These are phyloP conservation scores for Brachystomella parvula DNA, from an alignment of 1,140 invertebrate species.

Conservation along the genomic window DNA sequence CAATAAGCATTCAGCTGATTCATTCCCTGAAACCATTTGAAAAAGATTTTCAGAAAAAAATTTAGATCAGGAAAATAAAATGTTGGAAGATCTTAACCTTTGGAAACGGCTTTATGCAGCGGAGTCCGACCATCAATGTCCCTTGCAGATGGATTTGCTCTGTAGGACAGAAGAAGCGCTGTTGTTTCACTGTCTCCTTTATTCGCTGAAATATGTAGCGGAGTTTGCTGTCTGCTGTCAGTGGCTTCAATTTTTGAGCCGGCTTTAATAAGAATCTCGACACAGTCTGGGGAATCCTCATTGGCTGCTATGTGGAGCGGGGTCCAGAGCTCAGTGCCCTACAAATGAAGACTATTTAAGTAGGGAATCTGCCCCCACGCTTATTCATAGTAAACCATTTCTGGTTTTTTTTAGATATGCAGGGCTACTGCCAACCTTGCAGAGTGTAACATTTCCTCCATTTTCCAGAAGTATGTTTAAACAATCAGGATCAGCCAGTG, in stretches of 20 bases:
- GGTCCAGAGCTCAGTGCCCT: not conserved
- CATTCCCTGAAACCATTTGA: not conserved
- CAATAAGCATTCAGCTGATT: constrained; percentile 1
- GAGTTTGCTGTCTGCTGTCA: constrained; percentile 7
- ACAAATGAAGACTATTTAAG: not conserved
- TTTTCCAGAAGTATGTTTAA: constrained; percentile 32
- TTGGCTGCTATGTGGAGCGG: constrained; percentile 26
- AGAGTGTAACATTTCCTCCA: constrained; percentile 21
- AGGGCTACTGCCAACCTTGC: constrained; percentile 11
- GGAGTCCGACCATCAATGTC: constrained; percentile 50
- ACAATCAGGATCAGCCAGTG: constrained; percentile 26
- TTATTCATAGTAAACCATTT: not conserved
- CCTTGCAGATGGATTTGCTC: constrained; percentile 22
- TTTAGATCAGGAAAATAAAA: too few relatives aligned
- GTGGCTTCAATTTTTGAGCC: constrained; percentile 55
- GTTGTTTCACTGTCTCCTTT: constrained; percentile 1
- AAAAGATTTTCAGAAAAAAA: too few relatives aligned
- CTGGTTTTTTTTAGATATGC: not conserved
- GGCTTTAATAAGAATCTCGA: constrained; percentile 44
- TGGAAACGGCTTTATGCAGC: constrained; percentile 60
- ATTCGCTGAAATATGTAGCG: constrained; percentile 17
- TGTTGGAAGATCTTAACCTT: too few relatives aligned
- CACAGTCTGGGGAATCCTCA: constrained; percentile 7
- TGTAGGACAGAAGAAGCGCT: constrained; percentile 1
- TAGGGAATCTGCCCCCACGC: not conserved